Percentiles rank a stretch among this genome's conserved stretches.
Evolutionary conservation across 2,113 vertebrate genomes (phyloP).

Genomic region (Notiomystis cincta): DNA sequence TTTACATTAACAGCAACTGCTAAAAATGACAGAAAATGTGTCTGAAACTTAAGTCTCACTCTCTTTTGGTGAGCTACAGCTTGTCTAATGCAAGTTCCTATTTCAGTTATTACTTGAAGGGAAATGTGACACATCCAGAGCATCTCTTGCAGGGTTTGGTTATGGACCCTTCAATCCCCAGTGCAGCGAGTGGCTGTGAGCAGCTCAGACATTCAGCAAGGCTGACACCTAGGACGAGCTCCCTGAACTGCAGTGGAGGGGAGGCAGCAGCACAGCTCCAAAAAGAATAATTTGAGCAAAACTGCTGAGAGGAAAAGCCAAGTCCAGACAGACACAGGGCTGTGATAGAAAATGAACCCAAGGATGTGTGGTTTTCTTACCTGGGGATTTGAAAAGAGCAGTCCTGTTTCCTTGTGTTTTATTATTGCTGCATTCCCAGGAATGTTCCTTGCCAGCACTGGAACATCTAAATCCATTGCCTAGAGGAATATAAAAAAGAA

Average conservation of each 20-base stretch:
- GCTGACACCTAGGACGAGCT: constrained; percentile 19
- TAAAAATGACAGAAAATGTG: background rate
- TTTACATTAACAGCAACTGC: background rate
- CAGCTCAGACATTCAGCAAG: background rate
- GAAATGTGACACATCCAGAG: fast-evolving
- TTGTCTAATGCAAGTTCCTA: fast-evolving
- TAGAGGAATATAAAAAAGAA: background rate
- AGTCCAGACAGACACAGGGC: background rate
- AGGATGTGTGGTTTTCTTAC: constrained; percentile 48
- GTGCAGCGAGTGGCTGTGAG: background rate
- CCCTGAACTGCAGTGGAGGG: constrained; percentile 23
- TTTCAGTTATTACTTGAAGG: background rate
- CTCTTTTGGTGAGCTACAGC: background rate
- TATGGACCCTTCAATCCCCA: background rate
- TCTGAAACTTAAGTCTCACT: background rate
- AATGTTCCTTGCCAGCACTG: constrained; percentile 87
- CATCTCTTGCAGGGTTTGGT: background rate
- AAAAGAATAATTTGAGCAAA: background rate
- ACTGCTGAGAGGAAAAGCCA: background rate
- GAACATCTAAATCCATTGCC: constrained; percentile 90
- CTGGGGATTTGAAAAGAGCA: constrained; percentile 85
- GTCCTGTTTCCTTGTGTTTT: constrained; percentile 80
- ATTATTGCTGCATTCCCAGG: constrained; percentile 88
- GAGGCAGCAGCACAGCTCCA: background rate
- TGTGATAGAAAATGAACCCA: fast-evolving